phyloP scores from a whole-genome alignment of 2,113 vertebrate species.

The Anser cygnoides region DNA sequence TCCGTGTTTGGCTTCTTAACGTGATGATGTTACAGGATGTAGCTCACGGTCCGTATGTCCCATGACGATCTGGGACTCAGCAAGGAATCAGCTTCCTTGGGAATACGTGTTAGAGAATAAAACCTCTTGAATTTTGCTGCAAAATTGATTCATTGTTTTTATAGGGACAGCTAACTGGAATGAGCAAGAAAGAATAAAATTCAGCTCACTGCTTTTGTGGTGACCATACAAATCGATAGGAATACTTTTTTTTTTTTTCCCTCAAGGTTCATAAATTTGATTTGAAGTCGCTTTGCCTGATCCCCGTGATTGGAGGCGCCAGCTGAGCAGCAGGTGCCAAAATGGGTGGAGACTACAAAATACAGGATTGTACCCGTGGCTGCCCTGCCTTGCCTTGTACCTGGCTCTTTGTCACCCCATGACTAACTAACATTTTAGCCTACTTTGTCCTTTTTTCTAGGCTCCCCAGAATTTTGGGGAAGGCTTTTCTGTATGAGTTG shows the following conservation, averaged over 20 bases:
- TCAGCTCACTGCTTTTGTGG: not conserved
- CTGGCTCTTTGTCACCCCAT: not conserved
- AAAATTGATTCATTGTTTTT: not conserved
- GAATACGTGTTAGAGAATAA: not conserved
- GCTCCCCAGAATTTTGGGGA: not conserved
- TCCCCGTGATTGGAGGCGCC: not conserved
- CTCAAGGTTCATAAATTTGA: not conserved
- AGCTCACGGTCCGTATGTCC: not conserved
- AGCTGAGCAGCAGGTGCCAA: not conserved
- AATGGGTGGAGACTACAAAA: not conserved
- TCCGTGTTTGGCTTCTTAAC: conserved; percentile 35
- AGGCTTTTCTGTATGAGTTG: not conserved
- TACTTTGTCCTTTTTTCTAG: not conserved
- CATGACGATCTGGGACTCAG: not conserved
- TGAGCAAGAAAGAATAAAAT: not conserved
- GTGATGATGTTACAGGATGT: conserved; percentile 7
- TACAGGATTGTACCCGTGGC: not conserved
- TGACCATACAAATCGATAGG: not conserved
- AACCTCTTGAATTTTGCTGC: not conserved
- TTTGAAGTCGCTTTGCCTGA: not conserved
- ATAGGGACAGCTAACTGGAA: not conserved
- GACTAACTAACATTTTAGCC: not conserved
- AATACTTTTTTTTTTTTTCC: not conserved
- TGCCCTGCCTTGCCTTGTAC: not conserved
- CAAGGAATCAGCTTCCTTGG: not conserved